Percentiles rank a stretch among this genome's conserved stretches.
These are phyloP conservation scores for Chaetogeoica ovagalla DNA, from an alignment of 2,888 invertebrate species.

Conservation along the genomic window DNA sequence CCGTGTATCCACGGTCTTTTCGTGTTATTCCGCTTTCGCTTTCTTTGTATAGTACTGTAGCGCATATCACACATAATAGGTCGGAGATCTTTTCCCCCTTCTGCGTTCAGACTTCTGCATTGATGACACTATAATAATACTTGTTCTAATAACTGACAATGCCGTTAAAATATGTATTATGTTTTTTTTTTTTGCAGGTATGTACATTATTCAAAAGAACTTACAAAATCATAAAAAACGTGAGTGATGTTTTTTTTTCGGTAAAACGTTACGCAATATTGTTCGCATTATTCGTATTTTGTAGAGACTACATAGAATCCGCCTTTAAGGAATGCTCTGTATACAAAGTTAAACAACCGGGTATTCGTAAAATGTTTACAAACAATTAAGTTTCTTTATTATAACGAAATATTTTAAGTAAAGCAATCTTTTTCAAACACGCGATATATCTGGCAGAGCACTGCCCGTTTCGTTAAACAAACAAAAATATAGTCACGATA, in stretches of 20 bases:
- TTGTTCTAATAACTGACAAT: conserved; percentile 13
- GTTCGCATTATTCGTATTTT: conserved; percentile 6
- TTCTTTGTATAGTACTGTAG: background rate
- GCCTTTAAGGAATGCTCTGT: background rate
- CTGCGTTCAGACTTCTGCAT: background rate
- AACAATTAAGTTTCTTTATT: too few relatives aligned
- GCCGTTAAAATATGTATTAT: conserved; percentile 25
- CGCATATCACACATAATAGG: conserved; percentile 9
- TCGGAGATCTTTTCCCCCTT: background rate
- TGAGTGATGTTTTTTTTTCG: background rate
- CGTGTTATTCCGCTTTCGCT: conserved; percentile 11
- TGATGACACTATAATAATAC: conserved; percentile 17
- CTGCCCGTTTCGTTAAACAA: too few relatives aligned
- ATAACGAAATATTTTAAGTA: too few relatives aligned
- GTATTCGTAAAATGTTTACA: background rate
- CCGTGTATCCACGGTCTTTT: conserved; percentile 20
- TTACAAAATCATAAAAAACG: conserved; percentile 24
- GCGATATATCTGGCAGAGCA: too few relatives aligned
- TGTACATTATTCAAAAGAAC: conserved; percentile 31
- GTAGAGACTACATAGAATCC: background rate
- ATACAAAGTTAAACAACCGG: conserved; percentile 2
- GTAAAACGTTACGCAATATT: conserved; percentile 15
- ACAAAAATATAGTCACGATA: too few relatives aligned
- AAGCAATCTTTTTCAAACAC: too few relatives aligned
- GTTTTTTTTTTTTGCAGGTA: conserved; percentile 34